Evolutionary conservation across 2,888 invertebrate genomes (phyloP).

Genomic region (Pachycephus smyrnensis): DNA sequence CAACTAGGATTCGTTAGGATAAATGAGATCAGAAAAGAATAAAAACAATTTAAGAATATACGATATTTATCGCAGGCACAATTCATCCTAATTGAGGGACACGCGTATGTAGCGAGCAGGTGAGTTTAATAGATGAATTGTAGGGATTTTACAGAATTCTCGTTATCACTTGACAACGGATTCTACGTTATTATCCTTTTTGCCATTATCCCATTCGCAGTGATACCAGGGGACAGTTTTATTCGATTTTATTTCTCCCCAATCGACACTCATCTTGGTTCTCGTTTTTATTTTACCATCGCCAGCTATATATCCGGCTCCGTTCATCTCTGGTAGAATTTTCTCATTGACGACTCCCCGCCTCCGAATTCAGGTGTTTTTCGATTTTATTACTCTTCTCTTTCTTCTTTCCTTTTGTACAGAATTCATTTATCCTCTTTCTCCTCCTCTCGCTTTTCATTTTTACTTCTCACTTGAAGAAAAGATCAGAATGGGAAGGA

Average conservation of each 20-base stretch:
- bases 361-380: background rate
- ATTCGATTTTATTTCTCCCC: conserved; percentile 8
- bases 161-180: background rate
- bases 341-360: background rate
- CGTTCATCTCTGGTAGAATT: background rate
- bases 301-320: background rate
- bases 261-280: conserved; percentile 2
- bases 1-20: background rate
- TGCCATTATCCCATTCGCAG: conserved; percentile 12
- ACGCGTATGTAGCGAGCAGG: background rate
- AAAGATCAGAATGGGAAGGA: conserved; percentile 14
- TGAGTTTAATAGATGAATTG: background rate
- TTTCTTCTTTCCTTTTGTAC: background rate
- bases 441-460: conserved; percentile 11
- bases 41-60: background rate
- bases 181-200: conserved; percentile 16
- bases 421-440: background rate
- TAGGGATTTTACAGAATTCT: background rate
- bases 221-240: conserved; percentile 1
- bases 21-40: background rate
- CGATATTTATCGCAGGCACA: background rate
- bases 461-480: conserved; percentile 1
- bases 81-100: background rate
- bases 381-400: background rate
- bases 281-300: background rate